Conservation (phyloP, 2,888 invertebrate species). For the Acholoe squamosa region DNA sequence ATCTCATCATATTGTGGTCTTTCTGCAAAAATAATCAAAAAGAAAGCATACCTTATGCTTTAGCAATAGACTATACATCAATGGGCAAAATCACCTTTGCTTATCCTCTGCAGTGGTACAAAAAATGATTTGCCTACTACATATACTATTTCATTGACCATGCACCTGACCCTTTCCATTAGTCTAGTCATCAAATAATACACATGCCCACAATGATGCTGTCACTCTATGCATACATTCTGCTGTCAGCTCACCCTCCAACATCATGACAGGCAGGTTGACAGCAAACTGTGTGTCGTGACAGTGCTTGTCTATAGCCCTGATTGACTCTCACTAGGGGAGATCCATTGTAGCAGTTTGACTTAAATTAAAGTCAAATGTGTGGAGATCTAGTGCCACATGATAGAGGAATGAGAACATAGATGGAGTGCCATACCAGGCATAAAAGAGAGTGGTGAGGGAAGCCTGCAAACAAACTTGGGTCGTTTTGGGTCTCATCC, state of each 20-base stretch:
- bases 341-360: slow-evolving; percentile 52
- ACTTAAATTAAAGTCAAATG: slow-evolving; percentile 59
- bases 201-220: no score
- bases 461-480: slow-evolving; percentile 21
- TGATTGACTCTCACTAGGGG: slow-evolving; percentile 13
- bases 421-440: neutral
- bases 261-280: slow-evolving; percentile 3
- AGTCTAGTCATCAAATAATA: no score
- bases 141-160: no score
- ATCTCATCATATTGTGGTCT: no score
- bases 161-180: no score
- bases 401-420: neutral
- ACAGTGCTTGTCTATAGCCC: neutral
- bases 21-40: no score
- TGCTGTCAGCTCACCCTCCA: slow-evolving; percentile 5
- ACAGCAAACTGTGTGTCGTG: slow-evolving; percentile 17
- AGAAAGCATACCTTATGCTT: no score
- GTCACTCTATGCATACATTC: neutral
- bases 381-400: slow-evolving; percentile 13
- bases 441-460: neutral
- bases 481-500: neutral
- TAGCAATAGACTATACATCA: no score
- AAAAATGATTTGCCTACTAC: no score
- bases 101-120: no score
- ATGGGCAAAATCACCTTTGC: no score